Conservation (phyloP, 2,113 vertebrate species). For the Bombycilla garrulus region DNA sequence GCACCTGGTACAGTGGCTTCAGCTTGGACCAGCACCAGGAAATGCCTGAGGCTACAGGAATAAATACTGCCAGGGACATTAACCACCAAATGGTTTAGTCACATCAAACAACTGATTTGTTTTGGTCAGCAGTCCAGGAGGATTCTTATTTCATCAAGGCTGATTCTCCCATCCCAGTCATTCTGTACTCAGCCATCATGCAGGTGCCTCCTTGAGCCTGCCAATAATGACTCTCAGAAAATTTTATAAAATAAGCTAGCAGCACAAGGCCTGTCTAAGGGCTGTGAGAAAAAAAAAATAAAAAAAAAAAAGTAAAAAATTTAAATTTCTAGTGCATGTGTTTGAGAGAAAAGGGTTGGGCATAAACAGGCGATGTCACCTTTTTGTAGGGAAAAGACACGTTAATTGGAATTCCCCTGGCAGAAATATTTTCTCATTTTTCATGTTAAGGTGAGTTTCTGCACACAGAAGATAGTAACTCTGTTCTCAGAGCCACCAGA, state of each 20-base stretch:
- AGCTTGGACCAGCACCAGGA: constrained; percentile 5
- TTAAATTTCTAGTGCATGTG: not conserved
- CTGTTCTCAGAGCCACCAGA: not conserved
- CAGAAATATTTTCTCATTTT: not conserved
- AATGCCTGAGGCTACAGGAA: not conserved
- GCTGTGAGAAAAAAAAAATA: not conserved
- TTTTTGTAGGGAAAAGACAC: not conserved
- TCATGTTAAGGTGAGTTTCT: not conserved
- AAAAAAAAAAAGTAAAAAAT: not conserved
- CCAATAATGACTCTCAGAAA: not conserved
- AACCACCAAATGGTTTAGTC: not conserved
- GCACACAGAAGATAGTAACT: not conserved
- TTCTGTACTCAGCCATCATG: not conserved
- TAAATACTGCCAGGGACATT: not conserved
- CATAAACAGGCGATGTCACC: not conserved
- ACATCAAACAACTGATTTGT: not conserved
- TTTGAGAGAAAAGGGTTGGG: not conserved
- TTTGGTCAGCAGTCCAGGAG: not conserved
- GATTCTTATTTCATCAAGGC: not conserved
- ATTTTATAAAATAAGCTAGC: not conserved
- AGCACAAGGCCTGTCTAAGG: not conserved
- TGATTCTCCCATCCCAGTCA: not conserved
- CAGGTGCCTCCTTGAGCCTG: not conserved
- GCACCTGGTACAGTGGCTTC: not conserved
- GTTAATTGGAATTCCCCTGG: not conserved